Evolutionary conservation across 2,113 vertebrate genomes (phyloP), one percentile per base, ranked within the genome.

Genomic region (rat (Rattus norvegicus)): DNA sequence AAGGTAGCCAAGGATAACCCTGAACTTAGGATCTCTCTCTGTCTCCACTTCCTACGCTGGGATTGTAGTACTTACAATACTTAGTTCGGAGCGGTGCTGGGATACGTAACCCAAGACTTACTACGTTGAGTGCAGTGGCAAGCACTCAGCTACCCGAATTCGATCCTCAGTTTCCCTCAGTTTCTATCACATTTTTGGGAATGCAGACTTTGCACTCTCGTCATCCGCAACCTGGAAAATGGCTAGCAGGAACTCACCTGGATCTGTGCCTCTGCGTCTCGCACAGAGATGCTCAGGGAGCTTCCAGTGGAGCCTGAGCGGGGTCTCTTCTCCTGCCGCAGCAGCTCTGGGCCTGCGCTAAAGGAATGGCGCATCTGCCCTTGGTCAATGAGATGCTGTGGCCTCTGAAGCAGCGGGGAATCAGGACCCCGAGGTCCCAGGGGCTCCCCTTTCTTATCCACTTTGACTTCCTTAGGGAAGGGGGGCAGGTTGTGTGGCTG

Each of bases 181-280:
- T 26, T 43, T 76, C 16, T 9, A 7, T 14, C 72, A 3, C 8
- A 63, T 17, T 67, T 69, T 2, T 12, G 54, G 7, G 39, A 1
- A 5, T 3, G 20, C 47, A 4, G 11, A 20, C 52, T 59, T 47
- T 16, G 16, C 2, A 36, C 4, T 75, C 17, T 67, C 17, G 20
- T 16, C 5, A 16, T 17, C 2, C 14, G 43, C 24, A 26, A 6
- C 59, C 43, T 7, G 6, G 54, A 43, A 0, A 30, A 17, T 0
- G 7, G 63, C 19, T 9, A 0, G 69, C 9, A 2, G 87, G 61
- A 4, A 88, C 97, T 30, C 98, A 99, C 99, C 99, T 99, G 99
- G 97, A 99, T 99, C 98, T 99, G 99, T 0, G 99, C 99, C 96
- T 99, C 99, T 0, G 99, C 98, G 95, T 99, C 99, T 93, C 99